Evolutionary conservation across 2,888 invertebrate genomes (phyloP).

Genomic region (Microdon myrmicae): DNA sequence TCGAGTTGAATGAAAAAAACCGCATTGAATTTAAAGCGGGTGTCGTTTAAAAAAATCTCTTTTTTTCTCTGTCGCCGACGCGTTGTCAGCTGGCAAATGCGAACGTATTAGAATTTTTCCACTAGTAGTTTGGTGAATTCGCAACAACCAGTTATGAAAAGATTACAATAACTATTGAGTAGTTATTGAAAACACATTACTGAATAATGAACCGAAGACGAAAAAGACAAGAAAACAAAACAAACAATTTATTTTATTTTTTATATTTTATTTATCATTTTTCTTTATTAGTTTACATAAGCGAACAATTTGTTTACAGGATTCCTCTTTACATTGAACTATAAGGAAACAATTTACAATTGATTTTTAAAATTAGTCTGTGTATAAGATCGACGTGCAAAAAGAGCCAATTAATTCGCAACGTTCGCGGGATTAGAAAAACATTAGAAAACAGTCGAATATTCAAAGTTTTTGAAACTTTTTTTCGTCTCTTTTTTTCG

Average conservation of each 20-base stretch:
- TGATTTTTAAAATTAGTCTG: constrained; percentile 18
- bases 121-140: too few species aligned
- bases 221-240: not conserved
- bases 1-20: too few species aligned
- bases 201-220: too few species aligned
- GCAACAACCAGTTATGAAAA: too few species aligned
- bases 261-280: constrained; percentile 41
- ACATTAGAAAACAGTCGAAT: constrained; percentile 30
- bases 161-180: too few species aligned
- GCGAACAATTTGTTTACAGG: constrained; percentile 36
- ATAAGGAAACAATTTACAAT: constrained; percentile 46
- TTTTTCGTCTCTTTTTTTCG: constrained; percentile 7
- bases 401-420: constrained; percentile 31
- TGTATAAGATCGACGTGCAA: constrained; percentile 33
- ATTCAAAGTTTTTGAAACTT: constrained; percentile 49
- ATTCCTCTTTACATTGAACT: constrained; percentile 27
- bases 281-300: constrained; percentile 52
- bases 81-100: too few species aligned
- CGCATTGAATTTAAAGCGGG: too few species aligned
- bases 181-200: too few species aligned
- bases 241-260: constrained; percentile 9
- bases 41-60: too few species aligned
- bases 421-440: constrained; percentile 15
- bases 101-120: too few species aligned
- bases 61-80: too few species aligned